Evolutionary conservation across 1,140 invertebrate genomes (phyloP), one percentile per base, ranked within the genome.

Genomic region (Procambarus clarkii): DNA sequence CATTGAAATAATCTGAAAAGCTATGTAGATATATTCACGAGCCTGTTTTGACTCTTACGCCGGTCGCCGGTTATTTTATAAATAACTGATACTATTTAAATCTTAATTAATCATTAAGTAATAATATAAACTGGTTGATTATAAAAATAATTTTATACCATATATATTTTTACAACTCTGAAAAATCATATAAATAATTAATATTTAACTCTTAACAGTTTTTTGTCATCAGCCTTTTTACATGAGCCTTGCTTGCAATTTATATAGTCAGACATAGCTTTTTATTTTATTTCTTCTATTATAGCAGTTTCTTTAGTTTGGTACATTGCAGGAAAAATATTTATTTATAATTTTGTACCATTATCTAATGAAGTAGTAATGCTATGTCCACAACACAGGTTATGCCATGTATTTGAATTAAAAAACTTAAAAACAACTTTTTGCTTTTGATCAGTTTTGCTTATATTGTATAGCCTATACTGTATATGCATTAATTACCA

Each of bases 1-100:
- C 77, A 18, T n/a, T 60, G 58, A 84, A 58, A 77, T 78, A 77
- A 50, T 45, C 50, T 86, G 21, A 44, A 77, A 83, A 69, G 81
- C 81, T 83, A 69, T 83, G 24, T 24, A 18, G 45, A 69, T 2
- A 45, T 69, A 18, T 48, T 2, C 1, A 58, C 0, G 34, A 71
- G 69, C 24, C 24, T 7, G 2, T 24, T 71, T n/a, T 71, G 13
- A 4, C 3, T 69, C 64, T 4, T 18, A 18, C 2, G 13, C 54
- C 54, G 13, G 54, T 58, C 54, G 13, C 54, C 13, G 54, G 7
- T 58, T 58, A 58, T 58, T 58, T 8, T 58, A 58, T 69, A 4
- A 18, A 69, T 21, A 13, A 21, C 64, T 15, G 64, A 69, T 18
- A 69, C 34, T 34, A 34, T 34, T 34, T 34, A 34, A 34, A 34